Conservation (phyloP, 2,113 vertebrate species). For the Cebus imitator region DNA sequence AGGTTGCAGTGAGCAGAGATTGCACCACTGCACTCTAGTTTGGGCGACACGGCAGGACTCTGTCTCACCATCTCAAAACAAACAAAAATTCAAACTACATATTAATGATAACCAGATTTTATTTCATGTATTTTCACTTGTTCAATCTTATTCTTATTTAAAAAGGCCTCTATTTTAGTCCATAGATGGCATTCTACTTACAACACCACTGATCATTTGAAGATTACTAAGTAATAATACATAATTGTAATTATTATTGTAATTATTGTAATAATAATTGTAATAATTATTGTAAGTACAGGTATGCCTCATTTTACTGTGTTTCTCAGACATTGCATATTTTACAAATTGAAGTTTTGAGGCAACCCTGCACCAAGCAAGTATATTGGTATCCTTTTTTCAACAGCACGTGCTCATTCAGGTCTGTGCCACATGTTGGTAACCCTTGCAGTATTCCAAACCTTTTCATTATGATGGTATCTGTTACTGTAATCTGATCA, state of each 20-base stretch:
- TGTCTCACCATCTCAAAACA: background rate
- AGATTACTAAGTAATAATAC: background rate
- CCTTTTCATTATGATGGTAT: background rate
- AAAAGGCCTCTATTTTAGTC: background rate
- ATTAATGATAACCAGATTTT: background rate
- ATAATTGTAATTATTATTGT: too few relatives aligned
- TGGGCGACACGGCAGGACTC: too few relatives aligned
- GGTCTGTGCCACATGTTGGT: background rate
- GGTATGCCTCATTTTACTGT: background rate
- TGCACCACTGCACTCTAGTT: too few relatives aligned
- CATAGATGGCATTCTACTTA: background rate
- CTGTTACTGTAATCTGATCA: background rate
- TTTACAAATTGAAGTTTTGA: background rate
- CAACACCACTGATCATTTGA: background rate
- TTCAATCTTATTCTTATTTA: constrained; percentile 1
- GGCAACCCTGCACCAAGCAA: background rate
- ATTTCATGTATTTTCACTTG: constrained; percentile 5
- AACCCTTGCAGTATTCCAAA: background rate
- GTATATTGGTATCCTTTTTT: background rate
- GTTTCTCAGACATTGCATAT: background rate
- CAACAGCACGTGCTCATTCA: background rate
- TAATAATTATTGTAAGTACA: constrained; percentile 28
- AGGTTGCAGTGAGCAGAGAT: too few relatives aligned
- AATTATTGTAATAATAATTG: too few relatives aligned
- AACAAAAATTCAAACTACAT: background rate